Evolutionary conservation across 2,113 vertebrate species (phyloP).

Genomic region (Zonotrichia leucophrys): DNA sequence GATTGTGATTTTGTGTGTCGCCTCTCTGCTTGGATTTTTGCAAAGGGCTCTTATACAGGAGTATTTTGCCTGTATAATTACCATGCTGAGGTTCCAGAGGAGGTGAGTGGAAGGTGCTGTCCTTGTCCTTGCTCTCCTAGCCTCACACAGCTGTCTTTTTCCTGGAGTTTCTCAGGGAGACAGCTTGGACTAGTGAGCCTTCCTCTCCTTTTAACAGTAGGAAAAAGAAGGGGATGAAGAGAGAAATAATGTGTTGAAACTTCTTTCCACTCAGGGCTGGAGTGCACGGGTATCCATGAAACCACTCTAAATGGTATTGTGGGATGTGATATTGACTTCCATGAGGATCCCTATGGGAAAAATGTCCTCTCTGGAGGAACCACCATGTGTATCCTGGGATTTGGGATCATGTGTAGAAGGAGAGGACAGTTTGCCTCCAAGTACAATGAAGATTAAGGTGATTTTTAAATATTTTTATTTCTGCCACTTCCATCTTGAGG

Average conservation of each 20-base stretch:
- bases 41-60: no score
- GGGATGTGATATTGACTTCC: constrained; percentile 87
- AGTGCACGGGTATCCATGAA: constrained; percentile 16
- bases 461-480: constrained; percentile 64
- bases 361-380: constrained; percentile 83
- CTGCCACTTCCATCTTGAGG: background rate
- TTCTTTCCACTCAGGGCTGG: background rate
- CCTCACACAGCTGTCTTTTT: background rate
- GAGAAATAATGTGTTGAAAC: background rate
- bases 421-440: constrained; percentile 82
- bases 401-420: constrained; percentile 85
- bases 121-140: background rate
- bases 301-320: constrained; percentile 69
- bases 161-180: background rate
- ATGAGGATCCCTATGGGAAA: constrained; percentile 84
- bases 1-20: no score
- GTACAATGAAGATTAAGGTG: constrained; percentile 87
- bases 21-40: no score
- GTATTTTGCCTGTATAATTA: background rate
- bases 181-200: background rate
- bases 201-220: background rate
- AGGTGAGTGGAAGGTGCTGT: background rate
- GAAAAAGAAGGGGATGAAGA: background rate
- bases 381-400: constrained; percentile 81
- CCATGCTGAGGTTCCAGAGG: background rate